Evolutionary conservation across 2,888 invertebrate genomes (phyloP).

Genomic region (Yponomeuta sedellus): DNA sequence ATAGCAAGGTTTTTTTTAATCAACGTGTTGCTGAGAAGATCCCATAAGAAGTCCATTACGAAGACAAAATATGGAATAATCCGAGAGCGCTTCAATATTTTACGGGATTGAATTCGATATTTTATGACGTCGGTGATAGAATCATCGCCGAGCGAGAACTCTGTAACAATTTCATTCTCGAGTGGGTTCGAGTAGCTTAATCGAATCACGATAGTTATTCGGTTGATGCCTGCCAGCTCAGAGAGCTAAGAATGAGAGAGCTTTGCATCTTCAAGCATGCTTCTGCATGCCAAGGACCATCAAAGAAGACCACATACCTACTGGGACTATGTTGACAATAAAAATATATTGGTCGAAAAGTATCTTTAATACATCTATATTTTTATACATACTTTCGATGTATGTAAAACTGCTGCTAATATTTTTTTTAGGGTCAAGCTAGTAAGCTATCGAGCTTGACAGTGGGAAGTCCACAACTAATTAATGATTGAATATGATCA

Average conservation of each 20-base stretch:
- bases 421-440: no score
- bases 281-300: not conserved
- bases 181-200: not conserved
- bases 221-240: not conserved
- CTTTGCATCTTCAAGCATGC: not conserved
- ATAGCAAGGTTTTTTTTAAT: no score
- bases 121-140: conserved; percentile 1
- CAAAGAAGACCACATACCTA: no score
- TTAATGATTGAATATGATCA: no score
- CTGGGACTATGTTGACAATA: no score
- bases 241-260: not conserved
- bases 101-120: conserved; percentile 6
- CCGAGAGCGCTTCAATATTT: conserved; percentile 3
- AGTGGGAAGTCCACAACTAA: no score
- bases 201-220: conserved; percentile 4
- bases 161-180: conserved; percentile 6
- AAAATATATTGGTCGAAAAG: no score
- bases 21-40: no score
- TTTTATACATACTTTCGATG: no score
- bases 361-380: no score
- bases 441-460: no score
- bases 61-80: not conserved
- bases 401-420: no score
- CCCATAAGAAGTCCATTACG: not conserved
- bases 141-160: not conserved